Conservation (phyloP, 2,888 invertebrate genomes). For the Eristalinus sepulchralis region DNA sequence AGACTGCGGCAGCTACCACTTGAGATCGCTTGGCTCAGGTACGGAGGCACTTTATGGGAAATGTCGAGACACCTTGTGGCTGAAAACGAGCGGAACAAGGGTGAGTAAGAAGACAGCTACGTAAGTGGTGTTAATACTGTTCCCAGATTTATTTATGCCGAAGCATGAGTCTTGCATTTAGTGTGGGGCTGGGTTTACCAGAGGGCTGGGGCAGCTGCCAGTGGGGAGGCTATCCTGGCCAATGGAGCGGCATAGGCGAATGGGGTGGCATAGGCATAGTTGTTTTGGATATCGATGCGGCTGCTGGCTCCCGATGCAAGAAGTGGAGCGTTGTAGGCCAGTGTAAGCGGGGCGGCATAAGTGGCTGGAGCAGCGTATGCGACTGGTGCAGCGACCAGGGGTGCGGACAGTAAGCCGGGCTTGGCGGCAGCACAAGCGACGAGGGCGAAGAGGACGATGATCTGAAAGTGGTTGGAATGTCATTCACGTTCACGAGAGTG, state of each 20-base stretch:
- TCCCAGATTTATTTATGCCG: constrained; percentile 53
- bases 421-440: constrained; percentile 57
- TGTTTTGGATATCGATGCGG: constrained; percentile 59
- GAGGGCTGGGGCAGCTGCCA: constrained; percentile 15
- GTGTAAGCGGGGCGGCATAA: constrained; percentile 33
- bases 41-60: neutral
- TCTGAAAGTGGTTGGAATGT: constrained; percentile 20
- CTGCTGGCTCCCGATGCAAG: constrained; percentile 37
- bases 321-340: constrained; percentile 35
- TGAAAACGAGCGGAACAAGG: neutral
- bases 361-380: constrained; percentile 57
- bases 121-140: constrained; percentile 19
- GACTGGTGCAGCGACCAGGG: constrained; percentile 69
- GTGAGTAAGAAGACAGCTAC: neutral
- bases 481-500: neutral
- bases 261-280: constrained; percentile 56
- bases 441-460: constrained; percentile 46
- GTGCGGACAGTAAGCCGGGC: constrained; percentile 40
- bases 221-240: constrained; percentile 76
- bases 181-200: constrained; percentile 10
- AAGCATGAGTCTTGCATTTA: constrained; percentile 9
- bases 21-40: constrained; percentile 1
- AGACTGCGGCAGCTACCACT: constrained; percentile 30
- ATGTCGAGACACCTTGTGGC: constrained; percentile 8
- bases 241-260: constrained; percentile 83